Base-by-base conservation (phyloP, 2,888 invertebrate species). In the Agriopis aurantiaria region DNA sequence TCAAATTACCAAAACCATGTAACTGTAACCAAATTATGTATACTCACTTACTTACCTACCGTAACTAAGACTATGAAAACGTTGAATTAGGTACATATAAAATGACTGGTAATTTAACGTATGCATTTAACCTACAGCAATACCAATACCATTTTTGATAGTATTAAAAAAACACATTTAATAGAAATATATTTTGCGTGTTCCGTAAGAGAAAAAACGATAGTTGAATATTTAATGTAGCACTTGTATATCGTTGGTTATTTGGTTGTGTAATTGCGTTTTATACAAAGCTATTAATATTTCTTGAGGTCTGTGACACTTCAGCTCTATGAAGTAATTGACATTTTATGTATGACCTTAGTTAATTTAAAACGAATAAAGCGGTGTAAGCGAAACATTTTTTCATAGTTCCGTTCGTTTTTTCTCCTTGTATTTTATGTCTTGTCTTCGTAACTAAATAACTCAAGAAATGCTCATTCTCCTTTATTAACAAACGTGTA, bases 221-320 rank as follows among this genome's bases (percentile, higher is more conserved):
- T 56, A 46, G 9, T 59, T 41, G 11, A 45, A 64, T 48, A 48
- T n/a, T 8, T 45, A 11, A 3, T 45, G 10, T 43, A 9, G 9
- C 46, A 12, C 56, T 6, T 12, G 23, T 33, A n/a, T 12, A 23
- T 2, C 12, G 7, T 6, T 46, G 5, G n/a, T 3, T 17, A 41
- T 17, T 17, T 17, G 9, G 45, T 57, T 11, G 45, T 45, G 45
- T 17, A 12, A 43, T 57, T 23, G 17, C 5, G 41, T 57, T 46
- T 48, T 33, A 46, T 17, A 46, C 8, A 8, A 45, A 57, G 46
- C 17, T 58, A 48, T 48, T 12, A 12, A n/a, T 59, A 14, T 48
- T 17, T 55, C 52, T 41, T 55, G 53, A 49, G 56, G 65, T 66
- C 46, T 55, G 59, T 66, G 65, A 53, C 59, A 48, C 40, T 9